Evolutionary conservation across 2,113 vertebrate species (phyloP), one percentile per base, ranked within the genome.

Genomic region (Planiliza haematocheilus): DNA sequence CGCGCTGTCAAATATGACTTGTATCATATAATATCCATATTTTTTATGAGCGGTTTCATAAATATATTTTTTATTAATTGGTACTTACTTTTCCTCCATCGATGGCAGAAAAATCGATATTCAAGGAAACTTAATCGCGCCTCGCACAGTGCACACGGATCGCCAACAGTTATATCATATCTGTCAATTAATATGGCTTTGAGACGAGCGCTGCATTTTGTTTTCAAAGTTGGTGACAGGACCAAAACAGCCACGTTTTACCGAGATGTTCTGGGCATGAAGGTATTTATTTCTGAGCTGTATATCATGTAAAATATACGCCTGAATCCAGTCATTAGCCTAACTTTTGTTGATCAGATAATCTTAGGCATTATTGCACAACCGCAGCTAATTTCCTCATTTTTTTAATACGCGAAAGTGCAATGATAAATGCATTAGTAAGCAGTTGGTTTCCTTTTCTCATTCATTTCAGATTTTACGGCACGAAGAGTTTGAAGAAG

Each of bases 401-500:
- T 42, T 17, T 5, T 49, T 17, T n/a, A 3, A 38, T 65, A 16
- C 48, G 7, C 41, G 24, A 30, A 30, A 30, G 3, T 30, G 24
- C 24, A 30, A n/a, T n/a, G 24, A 30, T 5, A 30, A n/a, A n/a
- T n/a, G 24, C 24, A 5, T 2, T 30, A 30, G 24, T 30, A 30
- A 30, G 24, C 24, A 5, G 5, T 30, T 30, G 5, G 2, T 30
- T 30, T 30, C 24, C 5, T 18, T 8, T 43, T 49, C 5, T 38
- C 8, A 1, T 77, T 17, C 10, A 24, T 67, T 24, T 2, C 41
- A 99, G 98, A 84, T 98, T 83, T 90, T 99, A 67, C 91, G 97
- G 7, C 98, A 99, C 53, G 97, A 99, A 68, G 98, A 99, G 77
- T 99, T 99, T 91, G 95, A 96, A 75, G 97, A 98, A 88, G 98